phyloP scores from a whole-genome alignment of 92 coral and sea anemone genomes.

The Parazoanthus darwini region DNA sequence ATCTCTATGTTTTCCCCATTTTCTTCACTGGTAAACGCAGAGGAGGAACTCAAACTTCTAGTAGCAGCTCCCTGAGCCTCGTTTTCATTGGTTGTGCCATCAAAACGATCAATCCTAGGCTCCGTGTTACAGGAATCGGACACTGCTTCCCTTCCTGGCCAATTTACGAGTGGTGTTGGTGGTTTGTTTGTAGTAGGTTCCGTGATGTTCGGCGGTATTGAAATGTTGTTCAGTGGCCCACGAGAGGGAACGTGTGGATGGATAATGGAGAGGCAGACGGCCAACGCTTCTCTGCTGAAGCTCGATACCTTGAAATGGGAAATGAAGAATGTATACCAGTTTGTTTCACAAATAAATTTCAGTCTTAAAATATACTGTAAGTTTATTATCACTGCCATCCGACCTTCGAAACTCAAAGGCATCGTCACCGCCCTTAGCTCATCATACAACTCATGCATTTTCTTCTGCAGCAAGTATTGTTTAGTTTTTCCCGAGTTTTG shows the following conservation, averaged over 20 bases:
- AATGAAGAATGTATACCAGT: background rate
- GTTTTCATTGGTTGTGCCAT: background rate
- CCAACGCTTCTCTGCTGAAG: conserved; percentile 72
- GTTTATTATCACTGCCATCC: background rate
- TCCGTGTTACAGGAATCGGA: background rate
- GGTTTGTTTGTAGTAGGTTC: conserved; percentile 26
- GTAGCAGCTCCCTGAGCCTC: background rate
- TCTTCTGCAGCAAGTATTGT: too few species aligned
- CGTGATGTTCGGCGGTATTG: conserved; percentile 11
- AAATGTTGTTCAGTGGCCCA: conserved; percentile 43
- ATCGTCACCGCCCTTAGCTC: too few species aligned
- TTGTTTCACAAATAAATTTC: too few species aligned
- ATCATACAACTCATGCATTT: too few species aligned
- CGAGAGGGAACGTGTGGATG: conserved; percentile 69
- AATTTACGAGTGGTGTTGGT: background rate
- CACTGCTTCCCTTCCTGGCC: background rate
- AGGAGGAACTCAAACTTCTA: background rate
- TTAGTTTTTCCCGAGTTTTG: too few species aligned
- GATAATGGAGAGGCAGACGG: conserved; percentile 61
- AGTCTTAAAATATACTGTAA: background rate
- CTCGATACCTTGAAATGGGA: conserved; percentile 59
- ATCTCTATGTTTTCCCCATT: background rate
- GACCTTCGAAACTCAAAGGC: too few species aligned
- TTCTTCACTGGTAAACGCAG: background rate
- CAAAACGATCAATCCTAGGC: background rate